Conservation (phyloP, 2,113 vertebrate species). For the Triplophysa tibetana region DNA sequence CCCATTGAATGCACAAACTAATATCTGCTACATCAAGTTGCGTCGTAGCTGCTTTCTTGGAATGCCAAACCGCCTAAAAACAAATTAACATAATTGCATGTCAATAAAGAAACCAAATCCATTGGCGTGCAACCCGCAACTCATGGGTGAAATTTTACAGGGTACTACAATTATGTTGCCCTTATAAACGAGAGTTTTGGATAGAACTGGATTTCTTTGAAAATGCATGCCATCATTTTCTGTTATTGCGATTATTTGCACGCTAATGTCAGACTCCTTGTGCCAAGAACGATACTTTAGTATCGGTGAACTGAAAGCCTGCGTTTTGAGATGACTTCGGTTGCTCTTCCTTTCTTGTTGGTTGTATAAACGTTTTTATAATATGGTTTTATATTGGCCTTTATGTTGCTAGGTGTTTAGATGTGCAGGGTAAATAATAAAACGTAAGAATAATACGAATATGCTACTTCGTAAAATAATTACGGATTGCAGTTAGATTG, state of each 20-base stretch:
- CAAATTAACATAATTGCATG: conserved; percentile 50
- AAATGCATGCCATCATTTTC: conserved; percentile 20
- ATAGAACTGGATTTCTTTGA: conserved; percentile 42
- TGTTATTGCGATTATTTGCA: conserved; percentile 57
- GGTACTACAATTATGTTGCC: conserved; percentile 60
- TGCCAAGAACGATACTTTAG: background rate
- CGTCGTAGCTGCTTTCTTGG: conserved; percentile 17
- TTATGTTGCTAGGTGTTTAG: too few relatives aligned
- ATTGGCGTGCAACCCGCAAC: conserved; percentile 52
- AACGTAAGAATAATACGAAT: too few relatives aligned
- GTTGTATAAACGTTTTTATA: too few relatives aligned
- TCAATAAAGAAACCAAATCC: conserved; percentile 56
- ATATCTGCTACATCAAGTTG: conserved; percentile 16
- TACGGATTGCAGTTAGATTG: too few relatives aligned
- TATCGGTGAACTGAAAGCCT: background rate
- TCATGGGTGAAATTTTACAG: conserved; percentile 68
- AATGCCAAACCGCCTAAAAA: conserved; percentile 38
- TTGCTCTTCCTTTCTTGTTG: background rate
- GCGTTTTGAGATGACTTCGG: background rate
- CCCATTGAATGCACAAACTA: background rate
- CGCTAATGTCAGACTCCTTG: conserved; percentile 34
- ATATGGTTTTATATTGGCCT: too few relatives aligned
- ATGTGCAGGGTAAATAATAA: too few relatives aligned
- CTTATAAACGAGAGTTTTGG: conserved; percentile 62
- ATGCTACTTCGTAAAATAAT: too few relatives aligned